phyloP scores from a whole-genome alignment of 2,888 invertebrate genomes.

The Hirtodrosophila alboralis region DNA sequence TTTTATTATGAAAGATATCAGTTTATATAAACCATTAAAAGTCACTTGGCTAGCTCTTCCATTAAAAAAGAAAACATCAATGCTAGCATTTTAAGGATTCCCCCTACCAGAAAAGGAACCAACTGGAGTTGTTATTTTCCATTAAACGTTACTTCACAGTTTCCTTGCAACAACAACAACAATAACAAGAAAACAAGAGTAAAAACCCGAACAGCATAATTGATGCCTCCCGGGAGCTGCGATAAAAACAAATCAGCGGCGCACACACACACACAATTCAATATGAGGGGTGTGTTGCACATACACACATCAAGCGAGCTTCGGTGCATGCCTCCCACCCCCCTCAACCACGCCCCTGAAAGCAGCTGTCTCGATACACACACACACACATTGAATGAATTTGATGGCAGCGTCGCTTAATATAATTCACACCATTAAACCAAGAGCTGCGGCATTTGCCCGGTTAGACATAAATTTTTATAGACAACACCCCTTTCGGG shows the following conservation, averaged over 20 bases:
- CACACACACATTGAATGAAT: slow-evolving; percentile 18
- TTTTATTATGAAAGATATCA: background rate
- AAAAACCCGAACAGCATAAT: slow-evolving; percentile 63
- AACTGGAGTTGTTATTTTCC: slow-evolving; percentile 57
- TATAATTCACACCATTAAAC: slow-evolving; percentile 80
- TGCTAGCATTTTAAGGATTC: slow-evolving; percentile 19
- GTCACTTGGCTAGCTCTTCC: background rate
- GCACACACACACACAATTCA: slow-evolving; percentile 34
- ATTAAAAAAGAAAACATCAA: slow-evolving; percentile 3
- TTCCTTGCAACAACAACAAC: slow-evolving; percentile 17
- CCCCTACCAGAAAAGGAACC: slow-evolving; percentile 18
- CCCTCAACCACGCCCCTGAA: slow-evolving; percentile 31
- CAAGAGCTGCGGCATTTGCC: slow-evolving; percentile 73
- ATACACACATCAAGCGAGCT: slow-evolving; percentile 33
- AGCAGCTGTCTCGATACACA: slow-evolving; percentile 53
- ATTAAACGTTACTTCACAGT: slow-evolving; percentile 48
- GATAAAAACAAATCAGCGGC: slow-evolving; percentile 76
- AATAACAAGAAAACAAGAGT: slow-evolving; percentile 12
- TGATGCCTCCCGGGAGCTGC: slow-evolving; percentile 78
- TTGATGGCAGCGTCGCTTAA: slow-evolving; percentile 58
- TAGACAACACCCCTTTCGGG: slow-evolving; percentile 67
- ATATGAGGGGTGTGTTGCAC: slow-evolving; percentile 27
- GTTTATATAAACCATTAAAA: background rate
- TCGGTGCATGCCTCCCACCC: slow-evolving; percentile 15
- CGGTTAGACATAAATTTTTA: slow-evolving; percentile 76